Evolutionary conservation across 1,140 invertebrate genomes (phyloP).

Genomic region (Dreissena polymorpha): DNA sequence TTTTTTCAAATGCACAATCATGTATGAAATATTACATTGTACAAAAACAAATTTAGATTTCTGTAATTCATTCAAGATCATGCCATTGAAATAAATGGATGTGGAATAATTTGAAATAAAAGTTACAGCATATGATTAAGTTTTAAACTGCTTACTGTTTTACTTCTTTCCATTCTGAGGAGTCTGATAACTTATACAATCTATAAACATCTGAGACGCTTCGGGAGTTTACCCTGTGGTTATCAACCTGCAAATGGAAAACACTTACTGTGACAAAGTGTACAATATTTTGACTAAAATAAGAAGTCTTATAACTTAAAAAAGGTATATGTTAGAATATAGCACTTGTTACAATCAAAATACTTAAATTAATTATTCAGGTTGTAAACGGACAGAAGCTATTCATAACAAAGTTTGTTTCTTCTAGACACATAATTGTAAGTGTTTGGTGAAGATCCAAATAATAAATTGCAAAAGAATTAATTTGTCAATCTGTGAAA

Average conservation of each 20-base stretch:
- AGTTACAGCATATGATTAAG: too few species aligned
- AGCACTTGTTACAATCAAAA: too few species aligned
- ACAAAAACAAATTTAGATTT: background rate
- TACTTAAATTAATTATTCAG: too few species aligned
- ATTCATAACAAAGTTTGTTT: too few species aligned
- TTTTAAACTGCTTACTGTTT: background rate
- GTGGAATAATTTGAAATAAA: background rate
- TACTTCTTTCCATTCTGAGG: conserved; percentile 63
- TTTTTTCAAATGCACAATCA: background rate
- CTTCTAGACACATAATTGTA: too few species aligned
- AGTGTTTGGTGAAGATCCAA: too few species aligned
- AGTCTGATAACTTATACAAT: conserved; percentile 68
- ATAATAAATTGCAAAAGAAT: too few species aligned
- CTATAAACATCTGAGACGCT: conserved; percentile 70
- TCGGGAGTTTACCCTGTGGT: conserved; percentile 65
- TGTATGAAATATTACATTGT: background rate
- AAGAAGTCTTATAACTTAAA: too few species aligned
- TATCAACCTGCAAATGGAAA: conserved; percentile 68
- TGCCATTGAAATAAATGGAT: background rate
- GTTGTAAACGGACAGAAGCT: too few species aligned
- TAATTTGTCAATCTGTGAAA: too few species aligned
- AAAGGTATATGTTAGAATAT: too few species aligned
- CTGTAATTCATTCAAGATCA: background rate
- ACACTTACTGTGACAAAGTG: background rate
- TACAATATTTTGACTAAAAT: background rate